A percentile compares a stretch with the other conserved stretches of the same genome.
Conservation (phyloP, 2,113 vertebrate genomes). For the Dicrurus megarhynchus region DNA sequence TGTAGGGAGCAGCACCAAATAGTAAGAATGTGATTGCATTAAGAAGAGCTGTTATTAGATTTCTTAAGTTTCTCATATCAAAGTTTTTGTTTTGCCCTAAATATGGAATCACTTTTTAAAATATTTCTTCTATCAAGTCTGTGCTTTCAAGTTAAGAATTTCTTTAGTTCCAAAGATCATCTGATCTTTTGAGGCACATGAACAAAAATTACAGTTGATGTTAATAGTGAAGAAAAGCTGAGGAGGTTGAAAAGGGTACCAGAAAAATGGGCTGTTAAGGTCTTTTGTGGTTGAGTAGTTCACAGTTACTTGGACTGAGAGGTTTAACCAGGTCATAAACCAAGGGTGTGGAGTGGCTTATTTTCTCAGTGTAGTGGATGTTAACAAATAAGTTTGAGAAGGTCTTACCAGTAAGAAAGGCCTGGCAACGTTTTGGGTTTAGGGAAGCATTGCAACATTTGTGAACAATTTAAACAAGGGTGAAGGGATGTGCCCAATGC, state of each 20-base stretch:
- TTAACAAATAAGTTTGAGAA: neutral
- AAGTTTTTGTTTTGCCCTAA: neutral
- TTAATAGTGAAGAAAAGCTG: neutral
- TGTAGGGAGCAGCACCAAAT: neutral
- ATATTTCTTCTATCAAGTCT: neutral
- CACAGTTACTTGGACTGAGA: neutral
- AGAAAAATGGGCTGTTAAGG: neutral
- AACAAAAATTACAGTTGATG: neutral
- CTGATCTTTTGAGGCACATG: neutral
- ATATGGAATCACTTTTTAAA: neutral
- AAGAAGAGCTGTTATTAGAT: neutral
- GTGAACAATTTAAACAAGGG: neutral
- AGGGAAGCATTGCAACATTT: neutral
- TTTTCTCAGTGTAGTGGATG: neutral
- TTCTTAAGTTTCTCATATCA: neutral
- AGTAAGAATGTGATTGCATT: neutral
- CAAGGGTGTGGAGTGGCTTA: fast-evolving
- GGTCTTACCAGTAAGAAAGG: neutral
- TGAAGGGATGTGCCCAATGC: neutral
- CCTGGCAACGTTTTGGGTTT: neutral
- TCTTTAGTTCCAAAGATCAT: neutral
- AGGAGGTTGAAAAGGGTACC: neutral
- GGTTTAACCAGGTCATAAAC: neutral
- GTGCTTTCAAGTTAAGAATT: neutral
- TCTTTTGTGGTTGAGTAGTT: neutral